Evolutionary conservation across 2,113 vertebrate genomes (phyloP).

Genomic region (Rattus norvegicus): DNA sequence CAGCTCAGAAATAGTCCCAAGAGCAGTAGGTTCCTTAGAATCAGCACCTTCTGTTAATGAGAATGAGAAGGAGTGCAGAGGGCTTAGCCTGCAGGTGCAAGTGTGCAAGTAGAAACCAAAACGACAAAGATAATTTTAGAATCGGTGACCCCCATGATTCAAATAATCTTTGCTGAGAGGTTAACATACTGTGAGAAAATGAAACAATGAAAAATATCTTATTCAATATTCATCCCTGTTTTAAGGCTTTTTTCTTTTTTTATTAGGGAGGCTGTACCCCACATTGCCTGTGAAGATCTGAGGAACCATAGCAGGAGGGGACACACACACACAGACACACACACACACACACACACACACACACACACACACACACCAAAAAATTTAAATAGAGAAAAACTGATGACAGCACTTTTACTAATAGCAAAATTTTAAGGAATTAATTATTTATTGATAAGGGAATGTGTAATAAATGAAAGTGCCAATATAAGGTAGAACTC

Average conservation of each 20-base stretch:
- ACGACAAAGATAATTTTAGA: constrained; percentile 25
- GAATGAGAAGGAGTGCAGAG: constrained; percentile 1
- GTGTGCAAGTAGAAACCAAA: constrained; percentile 45
- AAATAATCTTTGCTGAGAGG: constrained; percentile 25
- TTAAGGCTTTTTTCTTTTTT: neutral
- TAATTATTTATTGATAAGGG: neutral
- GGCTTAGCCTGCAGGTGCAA: constrained; percentile 13
- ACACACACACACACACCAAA: neutral
- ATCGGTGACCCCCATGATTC: neutral
- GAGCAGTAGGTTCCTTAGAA: neutral
- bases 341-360: neutral
- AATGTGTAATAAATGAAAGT: neutral
- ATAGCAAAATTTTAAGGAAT: neutral
- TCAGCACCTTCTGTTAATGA: neutral
- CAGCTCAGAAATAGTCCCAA: neutral
- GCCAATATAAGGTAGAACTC: neutral
- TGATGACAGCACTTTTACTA: neutral
- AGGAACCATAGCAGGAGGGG: neutral
- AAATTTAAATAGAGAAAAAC: neutral
- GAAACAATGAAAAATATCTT: constrained; percentile 38
- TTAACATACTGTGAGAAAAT: constrained; percentile 57
- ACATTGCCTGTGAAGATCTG: neutral
- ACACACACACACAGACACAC: neutral
- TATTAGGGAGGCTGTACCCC: neutral
- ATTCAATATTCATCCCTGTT: constrained; percentile 46